phyloP scores from a whole-genome alignment of 2,888 invertebrate species.

The Margaritifera margaritifera region DNA sequence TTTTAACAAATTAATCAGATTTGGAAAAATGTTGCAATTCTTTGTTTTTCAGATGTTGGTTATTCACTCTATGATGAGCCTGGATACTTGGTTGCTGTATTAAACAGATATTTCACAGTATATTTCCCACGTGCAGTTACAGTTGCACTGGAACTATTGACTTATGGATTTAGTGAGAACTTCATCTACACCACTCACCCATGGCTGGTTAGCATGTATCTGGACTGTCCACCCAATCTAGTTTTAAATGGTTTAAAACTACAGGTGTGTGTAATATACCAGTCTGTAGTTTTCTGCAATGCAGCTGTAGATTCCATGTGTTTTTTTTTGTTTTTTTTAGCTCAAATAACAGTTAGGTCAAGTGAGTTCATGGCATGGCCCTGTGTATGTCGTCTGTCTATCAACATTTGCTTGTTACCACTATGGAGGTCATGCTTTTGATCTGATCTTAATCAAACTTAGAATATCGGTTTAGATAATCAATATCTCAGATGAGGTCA shows the following conservation, averaged over 20 bases:
- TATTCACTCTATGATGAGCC: conserved; percentile 42
- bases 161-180: conserved; percentile 51
- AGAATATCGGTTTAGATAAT: too few species aligned
- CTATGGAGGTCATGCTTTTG: too few species aligned
- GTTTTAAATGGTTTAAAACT: conserved; percentile 41
- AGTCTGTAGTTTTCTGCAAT: too few species aligned
- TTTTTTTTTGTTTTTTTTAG: not conserved
- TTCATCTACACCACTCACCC: conserved; percentile 69
- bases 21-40: not conserved
- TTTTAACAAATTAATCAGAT: not conserved
- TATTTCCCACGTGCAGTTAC: conserved; percentile 63
- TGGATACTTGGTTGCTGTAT: conserved; percentile 60
- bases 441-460: too few species aligned
- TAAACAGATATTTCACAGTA: conserved; percentile 64
- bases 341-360: not conserved
- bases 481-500: too few species aligned
- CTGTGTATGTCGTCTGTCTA: too few species aligned
- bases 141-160: conserved; percentile 37
- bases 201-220: conserved; percentile 66
- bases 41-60: conserved; percentile 56
- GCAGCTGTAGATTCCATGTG: not conserved
- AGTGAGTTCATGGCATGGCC: too few species aligned
- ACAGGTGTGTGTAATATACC: conserved; percentile 20
- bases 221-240: conserved; percentile 64
- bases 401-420: too few species aligned